phyloP scores from a whole-genome alignment of 2,888 invertebrate genomes.

The Hypena proboscidalis region DNA sequence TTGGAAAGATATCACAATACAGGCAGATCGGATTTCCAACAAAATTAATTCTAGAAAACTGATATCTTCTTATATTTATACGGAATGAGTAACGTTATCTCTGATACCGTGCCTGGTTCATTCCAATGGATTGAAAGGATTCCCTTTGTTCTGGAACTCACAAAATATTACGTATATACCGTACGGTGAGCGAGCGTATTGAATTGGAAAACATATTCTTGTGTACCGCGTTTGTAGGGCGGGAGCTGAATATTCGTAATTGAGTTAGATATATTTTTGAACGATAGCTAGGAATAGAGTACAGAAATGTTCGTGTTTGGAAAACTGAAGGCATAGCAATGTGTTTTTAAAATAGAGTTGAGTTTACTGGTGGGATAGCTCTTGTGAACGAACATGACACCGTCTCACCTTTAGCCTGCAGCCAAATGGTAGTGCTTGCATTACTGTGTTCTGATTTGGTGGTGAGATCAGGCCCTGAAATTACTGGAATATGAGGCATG shows the following conservation, averaged over 20 bases:
- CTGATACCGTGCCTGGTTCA: slow-evolving; percentile 22
- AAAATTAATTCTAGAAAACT: slow-evolving; percentile 38
- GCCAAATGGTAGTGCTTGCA: too few relatives aligned
- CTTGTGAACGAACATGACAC: too few relatives aligned
- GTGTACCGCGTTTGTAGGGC: slow-evolving; percentile 21
- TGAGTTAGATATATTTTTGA: neutral
- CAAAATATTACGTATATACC: slow-evolving; percentile 46
- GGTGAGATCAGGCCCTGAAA: too few relatives aligned
- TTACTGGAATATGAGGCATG: too few relatives aligned
- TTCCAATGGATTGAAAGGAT: slow-evolving; percentile 41
- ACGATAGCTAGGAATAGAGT: slow-evolving; percentile 8
- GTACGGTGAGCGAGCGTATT: slow-evolving; percentile 43
- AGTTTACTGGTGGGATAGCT: too few relatives aligned
- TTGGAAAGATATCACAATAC: slow-evolving; percentile 18
- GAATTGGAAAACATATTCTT: slow-evolving; percentile 55
- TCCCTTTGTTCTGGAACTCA: slow-evolving; percentile 42
- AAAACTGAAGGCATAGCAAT: too few relatives aligned
- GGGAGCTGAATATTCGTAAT: neutral
- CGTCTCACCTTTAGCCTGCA: too few relatives aligned
- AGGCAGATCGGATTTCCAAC: slow-evolving; percentile 13
- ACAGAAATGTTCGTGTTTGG: too few relatives aligned
- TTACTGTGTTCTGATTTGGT: too few relatives aligned
- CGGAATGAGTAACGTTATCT: slow-evolving; percentile 35
- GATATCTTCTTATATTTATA: slow-evolving; percentile 30
- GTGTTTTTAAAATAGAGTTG: too few relatives aligned